Evolutionary conservation across 1,140 invertebrate species (phyloP).

Genomic region (Berghia stephanieae): DNA sequence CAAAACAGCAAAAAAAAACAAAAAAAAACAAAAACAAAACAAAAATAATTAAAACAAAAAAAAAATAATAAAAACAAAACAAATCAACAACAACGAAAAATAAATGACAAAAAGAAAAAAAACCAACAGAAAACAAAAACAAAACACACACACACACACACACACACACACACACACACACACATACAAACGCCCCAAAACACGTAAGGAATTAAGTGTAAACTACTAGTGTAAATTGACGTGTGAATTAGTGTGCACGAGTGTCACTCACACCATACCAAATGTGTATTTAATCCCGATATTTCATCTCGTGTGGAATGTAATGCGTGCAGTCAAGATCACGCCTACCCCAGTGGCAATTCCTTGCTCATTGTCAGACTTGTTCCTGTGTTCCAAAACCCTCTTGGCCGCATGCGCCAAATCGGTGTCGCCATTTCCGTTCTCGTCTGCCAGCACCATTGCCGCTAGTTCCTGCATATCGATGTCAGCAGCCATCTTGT

Average conservation of each 20-base stretch:
- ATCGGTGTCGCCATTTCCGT: slow-evolving; percentile 3
- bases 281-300: neutral
- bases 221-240: neutral
- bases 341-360: slow-evolving; percentile 14
- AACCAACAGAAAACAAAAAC: neutral
- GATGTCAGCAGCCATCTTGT: slow-evolving; percentile 7
- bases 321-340: neutral
- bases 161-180: slow-evolving; percentile 1
- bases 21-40: neutral
- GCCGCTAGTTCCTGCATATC: slow-evolving; percentile 21
- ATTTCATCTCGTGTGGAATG: neutral
- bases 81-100: neutral
- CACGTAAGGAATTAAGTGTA: neutral
- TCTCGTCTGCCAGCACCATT: slow-evolving; percentile 22
- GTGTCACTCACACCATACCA: neutral
- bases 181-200: slow-evolving; percentile 13
- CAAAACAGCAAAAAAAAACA: neutral
- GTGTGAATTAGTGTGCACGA: neutral
- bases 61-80: neutral
- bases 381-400: neutral
- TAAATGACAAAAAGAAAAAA: slow-evolving; percentile 6
- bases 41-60: neutral
- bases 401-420: slow-evolving; percentile 6
- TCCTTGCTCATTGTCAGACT: neutral
- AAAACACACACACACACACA: slow-evolving; percentile 7